A percentile compares a stretch with the other conserved stretches of the same genome.
Conservation (phyloP, 35 echinoderm and acorn worm species). For the Ophiothrix spiculata region DNA sequence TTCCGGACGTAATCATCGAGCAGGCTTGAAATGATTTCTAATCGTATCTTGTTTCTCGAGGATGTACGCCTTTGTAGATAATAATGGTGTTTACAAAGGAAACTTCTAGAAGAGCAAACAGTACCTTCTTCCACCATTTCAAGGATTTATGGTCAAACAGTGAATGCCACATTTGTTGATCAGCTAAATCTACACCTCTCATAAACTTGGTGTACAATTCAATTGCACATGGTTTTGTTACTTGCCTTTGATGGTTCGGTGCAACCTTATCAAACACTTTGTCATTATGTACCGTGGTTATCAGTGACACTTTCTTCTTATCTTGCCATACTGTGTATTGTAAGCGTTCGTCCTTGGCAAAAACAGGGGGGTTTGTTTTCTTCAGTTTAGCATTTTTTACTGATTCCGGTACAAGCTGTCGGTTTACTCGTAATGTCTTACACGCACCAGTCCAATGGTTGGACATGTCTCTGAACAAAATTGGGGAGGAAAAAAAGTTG, state of each 20-base stretch:
- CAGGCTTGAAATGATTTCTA: too few species aligned
- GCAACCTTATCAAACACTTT: background rate
- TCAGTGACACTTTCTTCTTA: background rate
- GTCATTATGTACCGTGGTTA: background rate
- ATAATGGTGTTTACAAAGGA: conserved; percentile 34
- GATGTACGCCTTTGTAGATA: too few species aligned
- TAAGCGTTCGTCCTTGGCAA: too few species aligned
- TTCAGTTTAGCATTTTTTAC: too few species aligned
- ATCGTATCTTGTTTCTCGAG: too few species aligned
- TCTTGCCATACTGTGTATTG: too few species aligned
- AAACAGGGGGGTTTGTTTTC: too few species aligned
- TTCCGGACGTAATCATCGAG: background rate
- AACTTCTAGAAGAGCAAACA: conserved; percentile 41
- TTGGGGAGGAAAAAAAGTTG: too few species aligned
- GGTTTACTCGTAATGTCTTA: too few species aligned
- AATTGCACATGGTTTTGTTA: conserved; percentile 25
- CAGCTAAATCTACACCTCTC: conserved; percentile 39
- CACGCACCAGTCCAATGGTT: too few species aligned
- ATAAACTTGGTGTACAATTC: conserved; percentile 40
- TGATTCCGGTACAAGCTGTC: too few species aligned
- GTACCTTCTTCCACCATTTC: conserved; percentile 56
- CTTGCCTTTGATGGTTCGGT: background rate
- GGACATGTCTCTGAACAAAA: too few species aligned
- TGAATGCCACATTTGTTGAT: conserved; percentile 42
- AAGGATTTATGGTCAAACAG: conserved; percentile 25